Conservation (phyloP, 2,797 vertebrate genomes). For the Poeciliopsis infans region DNA sequence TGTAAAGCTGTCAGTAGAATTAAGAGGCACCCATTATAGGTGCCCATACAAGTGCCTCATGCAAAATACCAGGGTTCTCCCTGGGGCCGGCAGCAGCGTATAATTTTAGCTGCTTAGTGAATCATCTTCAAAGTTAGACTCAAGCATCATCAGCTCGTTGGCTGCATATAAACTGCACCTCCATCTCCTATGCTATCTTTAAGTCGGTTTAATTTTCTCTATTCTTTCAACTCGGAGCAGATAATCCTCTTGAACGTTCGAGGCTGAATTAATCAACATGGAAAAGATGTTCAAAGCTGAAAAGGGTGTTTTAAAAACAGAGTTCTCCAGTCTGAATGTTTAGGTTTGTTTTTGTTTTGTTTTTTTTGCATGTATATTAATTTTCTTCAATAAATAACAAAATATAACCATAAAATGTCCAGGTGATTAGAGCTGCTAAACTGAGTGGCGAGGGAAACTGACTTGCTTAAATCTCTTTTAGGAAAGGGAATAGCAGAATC, state of each 20-base stretch:
- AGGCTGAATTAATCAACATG: conserved; percentile 41
- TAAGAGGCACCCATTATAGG: conserved; percentile 83
- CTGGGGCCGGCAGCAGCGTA: conserved; percentile 63
- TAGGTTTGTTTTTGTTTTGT: conserved; percentile 22
- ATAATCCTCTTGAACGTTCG: conserved; percentile 29
- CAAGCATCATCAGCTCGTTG: conserved; percentile 37
- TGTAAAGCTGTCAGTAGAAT: conserved; percentile 83
- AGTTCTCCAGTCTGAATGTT: conserved; percentile 71
- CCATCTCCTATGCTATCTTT: conserved; percentile 22
- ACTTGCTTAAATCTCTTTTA: conserved; percentile 61
- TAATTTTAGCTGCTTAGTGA: conserved; percentile 83
- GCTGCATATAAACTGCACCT: conserved; percentile 34
- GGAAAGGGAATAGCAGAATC: conserved; percentile 45
- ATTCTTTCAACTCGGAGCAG: conserved; percentile 22
- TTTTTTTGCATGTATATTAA: conserved; percentile 62
- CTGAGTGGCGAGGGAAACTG: conserved; percentile 44
- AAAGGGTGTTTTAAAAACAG: conserved; percentile 58
- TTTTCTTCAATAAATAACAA: conserved; percentile 64
- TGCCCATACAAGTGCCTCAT: conserved; percentile 77
- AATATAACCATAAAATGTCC: conserved; percentile 20
- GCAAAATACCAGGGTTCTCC: conserved; percentile 74
- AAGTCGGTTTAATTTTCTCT: conserved; percentile 5
- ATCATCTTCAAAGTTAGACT: conserved; percentile 74
- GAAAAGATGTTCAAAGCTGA: conserved; percentile 50
- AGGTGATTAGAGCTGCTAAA: conserved; percentile 69